Conservation (phyloP, 2,888 invertebrate genomes). For the Sipha maydis region DNA sequence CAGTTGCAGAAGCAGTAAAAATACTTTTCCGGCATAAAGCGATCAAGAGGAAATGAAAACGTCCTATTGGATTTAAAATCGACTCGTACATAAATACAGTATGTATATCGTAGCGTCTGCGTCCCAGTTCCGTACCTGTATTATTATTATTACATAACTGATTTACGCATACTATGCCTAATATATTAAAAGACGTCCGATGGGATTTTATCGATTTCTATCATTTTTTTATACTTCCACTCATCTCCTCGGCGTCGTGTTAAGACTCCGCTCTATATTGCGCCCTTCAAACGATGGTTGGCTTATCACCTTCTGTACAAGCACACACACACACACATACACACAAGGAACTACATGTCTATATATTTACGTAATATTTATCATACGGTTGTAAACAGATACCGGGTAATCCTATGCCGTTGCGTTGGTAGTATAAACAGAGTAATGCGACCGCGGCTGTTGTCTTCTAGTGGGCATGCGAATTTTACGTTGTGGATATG, state of each 20-base stretch:
- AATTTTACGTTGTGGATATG: neutral
- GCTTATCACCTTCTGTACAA: neutral
- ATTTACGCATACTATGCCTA: neutral
- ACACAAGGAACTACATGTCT: neutral
- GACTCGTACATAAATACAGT: neutral
- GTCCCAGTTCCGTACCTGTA: neutral
- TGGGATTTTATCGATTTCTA: neutral
- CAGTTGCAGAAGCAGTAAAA: neutral
- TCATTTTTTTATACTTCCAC: neutral
- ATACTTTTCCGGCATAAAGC: slow-evolving; percentile 31
- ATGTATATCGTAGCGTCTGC: neutral
- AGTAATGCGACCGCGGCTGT: neutral
- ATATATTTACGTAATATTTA: neutral
- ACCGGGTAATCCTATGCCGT: neutral
- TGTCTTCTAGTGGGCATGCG: neutral
- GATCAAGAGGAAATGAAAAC: slow-evolving; percentile 48
- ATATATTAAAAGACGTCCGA: neutral
- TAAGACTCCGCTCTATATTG: neutral
- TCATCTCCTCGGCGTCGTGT: neutral
- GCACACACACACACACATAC: neutral
- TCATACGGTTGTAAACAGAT: neutral
- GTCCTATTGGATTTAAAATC: slow-evolving; percentile 50
- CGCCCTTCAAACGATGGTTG: neutral
- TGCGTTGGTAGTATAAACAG: neutral
- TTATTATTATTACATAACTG: neutral